Evolutionary conservation across 2,113 vertebrate species (phyloP).

Genomic region (Colinus virginianus): DNA sequence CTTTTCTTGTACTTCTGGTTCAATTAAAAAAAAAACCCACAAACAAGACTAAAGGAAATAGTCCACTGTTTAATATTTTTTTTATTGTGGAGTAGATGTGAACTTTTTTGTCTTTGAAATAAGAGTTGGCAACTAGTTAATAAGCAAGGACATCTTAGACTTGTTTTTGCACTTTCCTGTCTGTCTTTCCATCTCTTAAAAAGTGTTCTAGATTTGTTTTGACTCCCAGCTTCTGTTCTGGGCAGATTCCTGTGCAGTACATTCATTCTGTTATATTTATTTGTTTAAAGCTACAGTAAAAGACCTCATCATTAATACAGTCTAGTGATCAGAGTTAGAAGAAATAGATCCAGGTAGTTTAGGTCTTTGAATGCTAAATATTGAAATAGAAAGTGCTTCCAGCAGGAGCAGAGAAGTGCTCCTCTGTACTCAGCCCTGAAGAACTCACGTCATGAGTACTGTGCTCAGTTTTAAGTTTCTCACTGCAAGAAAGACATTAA

Average conservation of each 20-base stretch:
- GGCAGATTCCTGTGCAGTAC: not conserved
- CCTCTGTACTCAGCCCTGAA: too few species aligned
- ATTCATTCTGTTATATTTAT: slow-evolving; percentile 4
- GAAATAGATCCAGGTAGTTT: not conserved
- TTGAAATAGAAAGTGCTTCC: too few species aligned
- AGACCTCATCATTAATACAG: not conserved
- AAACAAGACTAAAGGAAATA: not conserved
- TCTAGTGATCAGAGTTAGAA: not conserved
- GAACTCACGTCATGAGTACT: too few species aligned
- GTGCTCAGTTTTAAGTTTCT: too few species aligned
- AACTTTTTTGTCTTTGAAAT: not conserved
- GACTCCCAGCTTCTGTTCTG: not conserved
- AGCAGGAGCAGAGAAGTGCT: too few species aligned
- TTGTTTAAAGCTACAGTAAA: not conserved
- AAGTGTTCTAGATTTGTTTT: not conserved
- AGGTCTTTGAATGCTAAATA: not conserved
- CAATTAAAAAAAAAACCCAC: not conserved
- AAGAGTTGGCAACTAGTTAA: not conserved
- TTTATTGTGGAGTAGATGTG: not conserved
- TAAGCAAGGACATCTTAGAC: not conserved
- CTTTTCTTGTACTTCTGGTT: not conserved
- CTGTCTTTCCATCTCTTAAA: not conserved
- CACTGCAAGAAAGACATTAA: too few species aligned
- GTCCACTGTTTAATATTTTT: not conserved
- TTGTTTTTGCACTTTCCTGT: not conserved